Evolutionary conservation across 2,888 invertebrate species (phyloP), one percentile per base, ranked within the genome.

Genomic region (Orthonevra nobilis): DNA sequence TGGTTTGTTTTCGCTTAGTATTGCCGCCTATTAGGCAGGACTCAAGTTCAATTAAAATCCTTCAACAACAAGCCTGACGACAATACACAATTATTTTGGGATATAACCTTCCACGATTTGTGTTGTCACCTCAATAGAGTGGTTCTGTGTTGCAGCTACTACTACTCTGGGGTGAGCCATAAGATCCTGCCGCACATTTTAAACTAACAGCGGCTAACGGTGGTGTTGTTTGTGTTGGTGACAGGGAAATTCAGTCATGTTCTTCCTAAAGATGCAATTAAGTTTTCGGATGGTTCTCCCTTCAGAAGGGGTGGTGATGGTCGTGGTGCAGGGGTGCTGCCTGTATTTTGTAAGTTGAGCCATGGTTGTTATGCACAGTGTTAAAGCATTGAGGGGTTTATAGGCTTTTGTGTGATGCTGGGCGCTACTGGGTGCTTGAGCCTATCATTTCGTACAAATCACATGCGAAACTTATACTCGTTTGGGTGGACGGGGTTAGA

Each of bases 21-120:
- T n/a, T n/a, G 40, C 36, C 63, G 30, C 26, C 52, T 58, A 70
- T 72, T 64, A 64, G 60, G 36, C 38, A 66, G 30, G 64, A 54
- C 77, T 77, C 72, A 54, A 77, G 77, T 77, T 72, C 72, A 77
- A 77, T 77, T 77, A 77, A 77, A 77, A 77, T 72, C 77, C 72
- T 66, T 73, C 79, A 48, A 68, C 60, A 48, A 79, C 54, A 79
- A 52, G 54, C 60, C 52, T 46, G 64, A 77, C 70, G 64, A 75
- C 64, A 77, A 66, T 64, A 60, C 26, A 73, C 77, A 73, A 79
- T 66, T 66, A 66, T 79, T 79, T 72, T 54, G 46, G 46, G 14
- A 60, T 58, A 72, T 54, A 72, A 52, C 72, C 75, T 50, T 70
- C 68, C 54, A 23, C 68, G 61, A n/a, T n/a, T 61, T 44, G 63